Conservation (phyloP, 2,797 vertebrate species). For the Galagoides demidoff region DNA sequence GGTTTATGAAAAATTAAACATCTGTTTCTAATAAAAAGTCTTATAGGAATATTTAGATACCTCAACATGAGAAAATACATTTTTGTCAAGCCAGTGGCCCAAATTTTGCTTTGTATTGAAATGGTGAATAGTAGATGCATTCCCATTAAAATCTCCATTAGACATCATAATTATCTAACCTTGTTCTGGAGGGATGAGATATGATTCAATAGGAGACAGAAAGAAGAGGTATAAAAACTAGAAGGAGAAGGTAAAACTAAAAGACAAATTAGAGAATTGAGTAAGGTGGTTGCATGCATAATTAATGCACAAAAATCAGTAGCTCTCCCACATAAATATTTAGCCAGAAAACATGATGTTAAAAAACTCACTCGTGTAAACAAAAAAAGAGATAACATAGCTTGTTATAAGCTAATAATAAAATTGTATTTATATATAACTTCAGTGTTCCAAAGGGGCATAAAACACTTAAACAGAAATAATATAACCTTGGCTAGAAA, state of each 20-base stretch:
- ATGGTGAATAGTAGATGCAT: not conserved
- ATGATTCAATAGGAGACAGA: constrained; percentile 36
- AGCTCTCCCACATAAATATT: not conserved
- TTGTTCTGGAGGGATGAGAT: constrained; percentile 14
- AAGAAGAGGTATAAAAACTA: not conserved
- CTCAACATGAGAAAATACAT: not conserved
- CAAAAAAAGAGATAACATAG: not conserved
- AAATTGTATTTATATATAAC: constrained; percentile 22
- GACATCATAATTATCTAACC: constrained; percentile 21
- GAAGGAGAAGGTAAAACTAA: not conserved
- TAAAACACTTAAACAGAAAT: constrained; percentile 43
- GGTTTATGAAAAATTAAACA: constrained; percentile 59
- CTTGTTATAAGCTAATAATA: constrained; percentile 25
- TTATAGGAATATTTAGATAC: constrained; percentile 45
- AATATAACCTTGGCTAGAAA: not conserved
- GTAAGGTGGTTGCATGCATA: not conserved
- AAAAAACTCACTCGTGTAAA: not conserved
- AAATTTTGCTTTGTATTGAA: constrained; percentile 49
- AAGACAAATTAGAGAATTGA: not conserved
- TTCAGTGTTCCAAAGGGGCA: not conserved
- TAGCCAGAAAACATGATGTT: not conserved
- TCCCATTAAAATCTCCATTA: constrained; percentile 8
- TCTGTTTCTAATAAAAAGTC: constrained; percentile 55
- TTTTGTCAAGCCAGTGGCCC: constrained; percentile 40
- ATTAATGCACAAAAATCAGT: not conserved